Percentiles rank a stretch among this genome's conserved stretches.
phyloP scores from a whole-genome alignment of 2,113 vertebrate species.

The Gnathochromis pfefferi region DNA sequence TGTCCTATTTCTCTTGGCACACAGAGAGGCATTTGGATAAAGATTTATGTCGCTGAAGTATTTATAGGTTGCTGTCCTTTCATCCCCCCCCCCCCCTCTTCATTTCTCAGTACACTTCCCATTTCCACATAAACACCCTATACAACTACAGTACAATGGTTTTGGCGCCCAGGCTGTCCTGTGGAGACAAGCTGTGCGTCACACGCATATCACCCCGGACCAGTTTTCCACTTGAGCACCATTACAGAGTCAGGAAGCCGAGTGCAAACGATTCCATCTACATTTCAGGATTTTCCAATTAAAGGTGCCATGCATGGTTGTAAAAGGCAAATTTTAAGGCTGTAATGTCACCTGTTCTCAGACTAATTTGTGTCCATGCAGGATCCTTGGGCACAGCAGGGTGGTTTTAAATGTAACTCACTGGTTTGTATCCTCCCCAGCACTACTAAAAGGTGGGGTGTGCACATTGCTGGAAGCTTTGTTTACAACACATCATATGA shows the following conservation, averaged over 20 bases:
- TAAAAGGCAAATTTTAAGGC: background rate
- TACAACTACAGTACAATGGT: background rate
- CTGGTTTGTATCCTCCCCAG: background rate
- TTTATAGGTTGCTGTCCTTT: slow-evolving; percentile 38
- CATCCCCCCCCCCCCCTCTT: background rate
- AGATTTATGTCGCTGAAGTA: slow-evolving; percentile 35
- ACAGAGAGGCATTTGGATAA: background rate
- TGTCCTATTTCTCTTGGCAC: slow-evolving; percentile 34
- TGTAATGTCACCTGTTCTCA: background rate
- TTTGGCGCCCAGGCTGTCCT: background rate
- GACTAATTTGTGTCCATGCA: background rate
- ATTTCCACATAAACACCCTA: background rate
- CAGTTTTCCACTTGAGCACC: background rate
- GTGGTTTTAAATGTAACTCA: background rate
- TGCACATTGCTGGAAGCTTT: slow-evolving; percentile 31
- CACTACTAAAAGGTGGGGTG: background rate
- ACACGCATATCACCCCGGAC: background rate
- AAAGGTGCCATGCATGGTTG: background rate
- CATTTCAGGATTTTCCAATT: slow-evolving; percentile 18
- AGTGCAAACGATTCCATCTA: background rate
- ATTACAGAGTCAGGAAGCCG: background rate
- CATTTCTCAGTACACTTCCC: background rate
- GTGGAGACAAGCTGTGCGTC: slow-evolving; percentile 12
- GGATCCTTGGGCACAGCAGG: background rate
- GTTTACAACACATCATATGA: slow-evolving; percentile 60